Conservation (phyloP, 2,113 vertebrate species). For the Microcebus jonahi region DNA sequence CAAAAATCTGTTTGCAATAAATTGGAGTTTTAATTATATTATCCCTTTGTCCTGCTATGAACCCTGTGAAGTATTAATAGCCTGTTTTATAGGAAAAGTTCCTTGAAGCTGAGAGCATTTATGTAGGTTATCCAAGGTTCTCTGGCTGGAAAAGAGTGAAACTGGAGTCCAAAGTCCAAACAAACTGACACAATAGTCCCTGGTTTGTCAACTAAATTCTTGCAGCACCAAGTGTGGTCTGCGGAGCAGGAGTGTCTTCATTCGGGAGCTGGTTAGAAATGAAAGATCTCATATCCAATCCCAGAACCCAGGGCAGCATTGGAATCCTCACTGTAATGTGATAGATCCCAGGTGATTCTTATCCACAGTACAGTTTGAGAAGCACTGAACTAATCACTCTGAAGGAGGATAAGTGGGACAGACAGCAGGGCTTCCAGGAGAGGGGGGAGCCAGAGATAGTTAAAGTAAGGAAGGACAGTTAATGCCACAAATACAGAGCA, state of each 20-base stretch:
- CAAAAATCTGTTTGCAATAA: background rate
- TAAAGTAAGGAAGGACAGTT: background rate
- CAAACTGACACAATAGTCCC: background rate
- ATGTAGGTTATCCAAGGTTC: constrained; percentile 23
- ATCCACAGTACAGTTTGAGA: background rate
- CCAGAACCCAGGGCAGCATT: background rate
- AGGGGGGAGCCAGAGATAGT: background rate
- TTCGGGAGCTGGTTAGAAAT: background rate
- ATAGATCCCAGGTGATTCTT: background rate
- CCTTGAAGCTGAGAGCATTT: constrained; percentile 45
- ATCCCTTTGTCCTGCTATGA: background rate
- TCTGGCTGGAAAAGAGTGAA: constrained; percentile 24
- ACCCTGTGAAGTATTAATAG: constrained; percentile 18
- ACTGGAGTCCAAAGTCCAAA: constrained; percentile 45
- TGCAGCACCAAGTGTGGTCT: background rate
- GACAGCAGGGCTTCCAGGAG: background rate
- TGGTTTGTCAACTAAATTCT: background rate
- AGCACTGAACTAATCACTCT: background rate
- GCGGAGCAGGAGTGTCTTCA: background rate
- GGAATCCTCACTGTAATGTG: background rate
- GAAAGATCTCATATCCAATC: rapidly evolving
- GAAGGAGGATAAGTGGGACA: background rate
- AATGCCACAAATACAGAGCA: background rate
- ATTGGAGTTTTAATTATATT: background rate
- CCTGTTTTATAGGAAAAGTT: constrained; percentile 32